Evolutionary conservation across 2,888 invertebrate species (phyloP), one percentile per base, ranked within the genome.

Genomic region (Agrotis clavis): DNA sequence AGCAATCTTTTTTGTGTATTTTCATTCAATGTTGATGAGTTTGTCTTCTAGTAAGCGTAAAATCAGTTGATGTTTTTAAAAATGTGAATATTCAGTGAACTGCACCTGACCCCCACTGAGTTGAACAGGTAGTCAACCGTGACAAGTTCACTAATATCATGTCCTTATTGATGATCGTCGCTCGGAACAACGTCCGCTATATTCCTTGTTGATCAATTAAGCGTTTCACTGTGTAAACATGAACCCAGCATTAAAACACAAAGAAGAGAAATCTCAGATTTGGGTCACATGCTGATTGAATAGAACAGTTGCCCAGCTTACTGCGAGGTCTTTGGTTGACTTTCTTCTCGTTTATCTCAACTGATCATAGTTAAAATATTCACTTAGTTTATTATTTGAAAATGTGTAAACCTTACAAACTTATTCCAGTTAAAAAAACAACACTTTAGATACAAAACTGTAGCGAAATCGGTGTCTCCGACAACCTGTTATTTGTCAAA

Each of bases 401-500:
- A 80, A 84, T 79, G 68, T 76, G 83, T 82, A 82, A 82, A 85
- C 78, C 84, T 83, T 84, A 87, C 74, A 80, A 88, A 86, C 72
- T 76, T 84, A 79, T 77, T 87, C 80, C 77, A 85, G 84, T 83
- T 88, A 90, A 90, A 91, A 82, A 90, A 93, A 93, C 91, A 93
- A 92, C 91, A 93, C 90, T 89, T 89, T 90, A 87, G 86, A 90
- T 89, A 92, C 89, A 92, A 93, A 92, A 93, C 91, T 92, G 88
- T 86, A 94, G 91, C 90, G 92, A 94, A 93, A 95, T 96, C 95
- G 95, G 95, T 95, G 90, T 94, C 92, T 95, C 90, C 94, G 92
- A 95, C 96, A 96, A 96, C 96, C 96, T 96, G 96, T 96, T 95
- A 96, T 95, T 95, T 94, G 94, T 93, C 93, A 94, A 94, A 94